Evolutionary conservation across 2,113 vertebrate genomes (phyloP), one percentile per base, ranked within the genome.

Genomic region (Catharus fuscescens): DNA sequence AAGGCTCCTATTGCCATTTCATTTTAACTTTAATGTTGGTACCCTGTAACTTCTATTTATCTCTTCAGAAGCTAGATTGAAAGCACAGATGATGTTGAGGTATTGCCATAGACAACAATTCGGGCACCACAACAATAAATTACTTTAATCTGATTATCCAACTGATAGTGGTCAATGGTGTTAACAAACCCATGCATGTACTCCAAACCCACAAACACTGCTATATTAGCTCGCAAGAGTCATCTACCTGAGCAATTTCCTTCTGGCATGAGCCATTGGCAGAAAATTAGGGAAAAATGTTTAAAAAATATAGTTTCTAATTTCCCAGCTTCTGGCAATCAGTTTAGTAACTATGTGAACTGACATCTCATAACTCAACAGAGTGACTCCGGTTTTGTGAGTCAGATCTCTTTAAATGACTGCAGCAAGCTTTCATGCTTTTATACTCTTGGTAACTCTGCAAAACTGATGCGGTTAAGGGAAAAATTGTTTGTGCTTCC

Each of bases 401-500:
- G 67, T 88, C 87, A 95, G 66, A 73, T 62, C 54, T 59, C 79
- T 73, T 73, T 59, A 73, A 38, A 70, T n/a, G 66, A 86, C 87
- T 90, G 79, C 70, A 86, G 59, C 54, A 86, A 92, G 54, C 54
- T 91, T 91, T 64, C 64, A 26, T 1, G 4, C 60, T 60, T 88
- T 92, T 78, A 56, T 83, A 60, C 61, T 95, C 80, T 50, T 76
- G 77, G 66, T 93, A 91, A 91, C 19, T 79, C 69, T 91, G 84
- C 74, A 91, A 85, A 91, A 59, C 54, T 3, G 0, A 47, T 36
- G 65, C 6, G 38, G 78, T 86, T 88, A 83, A 80, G 12, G 71
- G 71, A 90, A 93, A 87, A 88, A 92, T 36, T 44, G 62, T 93
- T 92, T 91, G 78, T 25, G 8, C 71, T 90, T 95, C 74, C 85